These are phyloP conservation scores for Melanotaenia trifasciata DNA, from an alignment of 2,797 vertebrate species.

Conservation along the genomic window DNA sequence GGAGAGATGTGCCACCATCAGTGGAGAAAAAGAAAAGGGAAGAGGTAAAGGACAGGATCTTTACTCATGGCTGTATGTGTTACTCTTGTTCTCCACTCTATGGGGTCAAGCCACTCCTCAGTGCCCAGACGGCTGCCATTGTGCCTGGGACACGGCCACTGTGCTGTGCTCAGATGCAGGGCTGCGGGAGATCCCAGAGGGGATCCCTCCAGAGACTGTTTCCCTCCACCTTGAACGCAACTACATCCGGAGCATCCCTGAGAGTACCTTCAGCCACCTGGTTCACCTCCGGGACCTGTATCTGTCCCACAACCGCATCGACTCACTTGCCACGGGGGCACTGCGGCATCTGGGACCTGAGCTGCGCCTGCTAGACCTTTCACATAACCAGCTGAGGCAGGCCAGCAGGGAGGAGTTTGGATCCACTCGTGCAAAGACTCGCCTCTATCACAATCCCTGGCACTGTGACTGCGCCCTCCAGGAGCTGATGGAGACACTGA, in stretches of 20 bases:
- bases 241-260: conserved; percentile 80
- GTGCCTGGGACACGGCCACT: conserved; percentile 77
- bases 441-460: conserved; percentile 86
- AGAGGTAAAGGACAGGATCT: conserved; percentile 37
- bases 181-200: conserved; percentile 80
- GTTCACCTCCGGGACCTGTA: conserved; percentile 82
- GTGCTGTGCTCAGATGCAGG: conserved; percentile 80
- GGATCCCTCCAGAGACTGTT: conserved; percentile 80
- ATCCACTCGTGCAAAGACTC: conserved; percentile 77
- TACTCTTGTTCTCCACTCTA: conserved; percentile 62
- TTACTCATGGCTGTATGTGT: conserved; percentile 53
- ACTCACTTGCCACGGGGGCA: conserved; percentile 78
- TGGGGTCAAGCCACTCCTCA: conserved; percentile 49
- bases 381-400: conserved; percentile 81
- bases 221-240: conserved; percentile 85
- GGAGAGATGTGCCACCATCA: conserved; percentile 61
- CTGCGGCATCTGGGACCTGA: conserved; percentile 79
- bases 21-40: conserved; percentile 24
- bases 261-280: conserved; percentile 78
- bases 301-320: conserved; percentile 85
- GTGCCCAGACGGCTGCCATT: conserved; percentile 76
- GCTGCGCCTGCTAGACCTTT: conserved; percentile 84
- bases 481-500: conserved; percentile 83
- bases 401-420: conserved; percentile 72
- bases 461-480: conserved; percentile 85